A percentile compares a stretch with the other conserved stretches of the same genome.
phyloP scores from a whole-genome alignment of 2,888 invertebrate species.

The Bembecia ichneumoniformis region DNA sequence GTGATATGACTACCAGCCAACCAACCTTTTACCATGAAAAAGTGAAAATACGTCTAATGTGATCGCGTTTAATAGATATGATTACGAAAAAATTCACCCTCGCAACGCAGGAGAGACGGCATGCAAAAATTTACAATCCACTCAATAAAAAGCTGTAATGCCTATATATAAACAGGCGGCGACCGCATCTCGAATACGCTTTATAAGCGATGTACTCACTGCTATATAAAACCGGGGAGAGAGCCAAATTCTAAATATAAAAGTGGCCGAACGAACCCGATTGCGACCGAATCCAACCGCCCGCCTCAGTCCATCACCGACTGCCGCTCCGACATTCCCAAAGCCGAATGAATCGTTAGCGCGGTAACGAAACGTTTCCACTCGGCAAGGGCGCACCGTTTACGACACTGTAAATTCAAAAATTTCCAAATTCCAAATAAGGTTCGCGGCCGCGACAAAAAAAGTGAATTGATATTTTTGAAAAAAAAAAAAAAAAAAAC shows the following conservation, averaged over 20 bases:
- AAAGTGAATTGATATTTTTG: constrained; percentile 39
- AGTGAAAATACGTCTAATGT: no score
- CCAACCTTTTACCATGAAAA: no score
- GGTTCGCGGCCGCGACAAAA: constrained; percentile 41
- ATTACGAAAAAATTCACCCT: not conserved
- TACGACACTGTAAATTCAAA: constrained; percentile 32
- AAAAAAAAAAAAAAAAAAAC: constrained; percentile 14
- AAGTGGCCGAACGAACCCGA: constrained; percentile 61
- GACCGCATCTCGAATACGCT: constrained; percentile 68
- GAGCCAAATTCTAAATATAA: constrained; percentile 78
- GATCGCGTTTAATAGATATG: no score
- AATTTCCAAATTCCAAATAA: constrained; percentile 31
- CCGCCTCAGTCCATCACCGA: constrained; percentile 66
- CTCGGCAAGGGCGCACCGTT: constrained; percentile 48
- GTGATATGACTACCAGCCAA: no score
- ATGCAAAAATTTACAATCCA: constrained; percentile 65
- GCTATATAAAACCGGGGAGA: constrained; percentile 74
- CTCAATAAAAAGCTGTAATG: constrained; percentile 68
- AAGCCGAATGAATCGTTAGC: constrained; percentile 51
- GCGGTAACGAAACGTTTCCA: constrained; percentile 51
- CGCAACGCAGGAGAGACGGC: constrained; percentile 28
- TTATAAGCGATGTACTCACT: constrained; percentile 71
- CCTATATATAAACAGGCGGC: constrained; percentile 62
- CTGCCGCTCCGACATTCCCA: constrained; percentile 62
- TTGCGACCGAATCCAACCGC: constrained; percentile 57